These are phyloP conservation scores for Excalfactoria chinensis DNA, from an alignment of 2,113 vertebrate species.

Conservation along the genomic window DNA sequence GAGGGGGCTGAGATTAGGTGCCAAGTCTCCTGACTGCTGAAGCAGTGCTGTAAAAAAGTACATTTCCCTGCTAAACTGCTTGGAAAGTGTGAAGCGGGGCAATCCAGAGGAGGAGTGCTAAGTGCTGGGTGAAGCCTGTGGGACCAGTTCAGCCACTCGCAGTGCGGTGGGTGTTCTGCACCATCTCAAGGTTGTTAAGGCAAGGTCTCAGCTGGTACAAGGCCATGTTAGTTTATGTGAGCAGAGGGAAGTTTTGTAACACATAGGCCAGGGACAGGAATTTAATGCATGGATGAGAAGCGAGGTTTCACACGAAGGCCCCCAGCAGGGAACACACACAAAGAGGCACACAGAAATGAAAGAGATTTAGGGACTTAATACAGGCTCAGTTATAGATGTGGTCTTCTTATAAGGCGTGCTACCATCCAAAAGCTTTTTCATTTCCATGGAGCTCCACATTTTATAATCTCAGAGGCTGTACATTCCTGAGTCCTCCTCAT, in stretches of 20 bases:
- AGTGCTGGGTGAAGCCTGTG: background rate
- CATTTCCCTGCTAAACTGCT: background rate
- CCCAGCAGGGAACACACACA: background rate
- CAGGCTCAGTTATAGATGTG: background rate
- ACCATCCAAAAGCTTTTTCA: background rate
- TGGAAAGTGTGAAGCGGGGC: background rate
- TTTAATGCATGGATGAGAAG: slow-evolving; percentile 7
- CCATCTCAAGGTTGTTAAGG: background rate
- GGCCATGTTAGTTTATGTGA: background rate
- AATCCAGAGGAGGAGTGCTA: background rate
- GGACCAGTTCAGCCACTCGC: background rate
- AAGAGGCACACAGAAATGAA: background rate
- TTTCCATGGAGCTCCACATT: background rate
- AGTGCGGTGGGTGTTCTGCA: background rate
- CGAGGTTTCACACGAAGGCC: background rate
- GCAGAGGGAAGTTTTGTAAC: background rate
- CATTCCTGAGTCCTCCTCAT: background rate
- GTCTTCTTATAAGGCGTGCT: background rate
- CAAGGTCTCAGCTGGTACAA: background rate
- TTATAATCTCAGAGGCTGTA: background rate
- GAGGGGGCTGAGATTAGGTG: background rate
- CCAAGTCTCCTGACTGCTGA: background rate
- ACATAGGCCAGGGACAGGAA: background rate
- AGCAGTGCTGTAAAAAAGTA: background rate
- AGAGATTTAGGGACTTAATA: background rate